phyloP scores from a whole-genome alignment of 2,113 vertebrate genomes.

The Melanocharis versteri region DNA sequence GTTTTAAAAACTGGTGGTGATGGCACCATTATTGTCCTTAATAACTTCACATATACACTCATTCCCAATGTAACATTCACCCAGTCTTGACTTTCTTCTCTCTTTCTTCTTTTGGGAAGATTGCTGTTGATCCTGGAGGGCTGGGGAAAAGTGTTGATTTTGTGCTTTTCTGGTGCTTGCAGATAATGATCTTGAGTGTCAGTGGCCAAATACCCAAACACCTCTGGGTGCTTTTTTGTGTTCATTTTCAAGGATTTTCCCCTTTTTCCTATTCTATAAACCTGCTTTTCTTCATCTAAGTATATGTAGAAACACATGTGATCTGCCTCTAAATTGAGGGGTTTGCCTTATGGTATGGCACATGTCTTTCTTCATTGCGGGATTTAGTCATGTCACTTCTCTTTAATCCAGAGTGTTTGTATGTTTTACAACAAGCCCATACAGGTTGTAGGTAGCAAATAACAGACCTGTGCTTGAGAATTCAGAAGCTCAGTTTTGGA shows the following conservation, averaged over 20 bases:
- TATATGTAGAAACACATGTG: background rate
- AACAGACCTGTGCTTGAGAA: background rate
- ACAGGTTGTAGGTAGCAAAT: background rate
- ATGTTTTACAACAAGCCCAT: background rate
- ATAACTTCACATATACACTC: background rate
- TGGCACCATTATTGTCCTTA: background rate
- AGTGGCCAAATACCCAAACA: background rate
- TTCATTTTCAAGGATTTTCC: background rate
- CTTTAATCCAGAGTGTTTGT: background rate
- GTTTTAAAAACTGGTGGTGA: background rate
- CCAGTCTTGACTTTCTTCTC: background rate
- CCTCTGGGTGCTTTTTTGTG: fast-evolving
- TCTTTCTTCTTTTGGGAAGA: background rate
- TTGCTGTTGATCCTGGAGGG: background rate
- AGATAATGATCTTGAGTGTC: background rate
- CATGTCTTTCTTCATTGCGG: background rate
- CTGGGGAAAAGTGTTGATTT: background rate
- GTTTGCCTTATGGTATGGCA: background rate
- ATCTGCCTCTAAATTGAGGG: background rate
- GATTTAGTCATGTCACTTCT: background rate
- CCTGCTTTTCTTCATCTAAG: background rate
- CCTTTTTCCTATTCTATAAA: background rate
- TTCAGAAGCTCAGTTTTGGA: background rate
- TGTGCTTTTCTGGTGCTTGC: background rate
- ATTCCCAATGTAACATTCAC: background rate